Conservation (phyloP, 2,888 invertebrate genomes). For the Thera obeliscata region DNA sequence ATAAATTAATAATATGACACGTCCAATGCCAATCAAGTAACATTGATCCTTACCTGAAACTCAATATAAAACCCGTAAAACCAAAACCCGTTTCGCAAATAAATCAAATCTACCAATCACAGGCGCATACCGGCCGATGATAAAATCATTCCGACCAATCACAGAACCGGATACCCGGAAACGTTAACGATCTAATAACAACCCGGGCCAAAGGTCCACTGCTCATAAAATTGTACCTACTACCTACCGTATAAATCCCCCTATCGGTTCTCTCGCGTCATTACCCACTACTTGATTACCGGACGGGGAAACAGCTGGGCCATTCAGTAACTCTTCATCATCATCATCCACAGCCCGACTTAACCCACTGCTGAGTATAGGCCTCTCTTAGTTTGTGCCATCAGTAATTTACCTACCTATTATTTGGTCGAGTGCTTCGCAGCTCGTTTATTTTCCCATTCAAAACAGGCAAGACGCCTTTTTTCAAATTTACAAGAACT, state of each 20-base stretch:
- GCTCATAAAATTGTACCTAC: conserved; percentile 34
- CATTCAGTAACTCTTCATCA: background rate
- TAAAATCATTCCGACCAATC: conserved; percentile 33
- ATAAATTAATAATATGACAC: background rate
- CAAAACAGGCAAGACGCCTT: too few relatives aligned
- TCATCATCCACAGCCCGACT: too few relatives aligned
- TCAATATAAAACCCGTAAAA: conserved; percentile 19
- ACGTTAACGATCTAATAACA: conserved; percentile 37
- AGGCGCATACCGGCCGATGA: conserved; percentile 13
- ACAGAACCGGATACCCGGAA: conserved; percentile 23
- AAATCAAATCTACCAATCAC: conserved; percentile 33
- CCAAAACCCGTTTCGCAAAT: conserved; percentile 16
- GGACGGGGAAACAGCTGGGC: conserved; percentile 12
- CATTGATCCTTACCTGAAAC: conserved; percentile 9
- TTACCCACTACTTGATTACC: conserved; percentile 35
- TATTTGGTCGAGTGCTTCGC: too few relatives aligned
- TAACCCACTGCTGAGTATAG: too few relatives aligned
- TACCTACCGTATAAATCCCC: conserved; percentile 37
- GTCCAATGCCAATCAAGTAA: conserved; percentile 2
- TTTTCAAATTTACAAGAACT: too few relatives aligned
- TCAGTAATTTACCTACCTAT: too few relatives aligned
- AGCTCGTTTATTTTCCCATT: too few relatives aligned
- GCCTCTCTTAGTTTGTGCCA: too few relatives aligned
- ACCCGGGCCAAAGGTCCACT: conserved; percentile 30
- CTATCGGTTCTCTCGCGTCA: conserved; percentile 42